Conservation (phyloP, 2,888 invertebrate species). For the Diplazon laetatorius region DNA sequence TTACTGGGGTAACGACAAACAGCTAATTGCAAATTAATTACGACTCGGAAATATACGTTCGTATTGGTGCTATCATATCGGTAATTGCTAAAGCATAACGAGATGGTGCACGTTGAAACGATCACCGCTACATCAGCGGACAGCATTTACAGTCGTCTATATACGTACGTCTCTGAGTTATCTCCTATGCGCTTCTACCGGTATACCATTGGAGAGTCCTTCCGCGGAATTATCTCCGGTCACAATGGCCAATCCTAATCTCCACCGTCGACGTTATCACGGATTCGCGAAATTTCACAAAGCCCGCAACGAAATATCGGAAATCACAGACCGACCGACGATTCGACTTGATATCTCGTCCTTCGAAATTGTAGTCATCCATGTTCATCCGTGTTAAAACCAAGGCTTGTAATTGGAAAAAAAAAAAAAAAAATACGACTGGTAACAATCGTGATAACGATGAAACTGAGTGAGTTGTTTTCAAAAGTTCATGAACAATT, state of each 20-base stretch:
- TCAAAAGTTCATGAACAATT: too few species aligned
- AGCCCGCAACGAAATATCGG: not conserved
- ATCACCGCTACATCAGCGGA: not conserved
- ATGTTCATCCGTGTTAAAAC: too few species aligned
- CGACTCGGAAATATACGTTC: not conserved
- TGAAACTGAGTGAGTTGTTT: too few species aligned
- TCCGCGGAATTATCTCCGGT: not conserved
- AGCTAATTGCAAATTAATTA: constrained; percentile 1
- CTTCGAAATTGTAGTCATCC: too few species aligned
- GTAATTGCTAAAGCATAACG: not conserved
- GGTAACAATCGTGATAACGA: too few species aligned
- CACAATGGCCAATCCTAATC: not conserved
- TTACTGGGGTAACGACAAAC: not conserved
- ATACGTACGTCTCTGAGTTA: constrained; percentile 12
- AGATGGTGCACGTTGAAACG: not conserved
- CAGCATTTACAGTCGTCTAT: not conserved
- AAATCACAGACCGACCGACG: not conserved
- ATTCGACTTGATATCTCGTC: not conserved
- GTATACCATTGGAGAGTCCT: not conserved
- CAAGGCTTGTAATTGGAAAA: too few species aligned
- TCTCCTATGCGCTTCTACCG: not conserved
- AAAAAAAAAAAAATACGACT: too few species aligned
- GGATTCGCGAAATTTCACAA: not conserved
- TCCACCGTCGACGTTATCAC: not conserved
- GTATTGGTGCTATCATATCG: not conserved